phyloP scores from a whole-genome alignment of 2,797 vertebrate genomes.

The Notoglanidium macrostoma region DNA sequence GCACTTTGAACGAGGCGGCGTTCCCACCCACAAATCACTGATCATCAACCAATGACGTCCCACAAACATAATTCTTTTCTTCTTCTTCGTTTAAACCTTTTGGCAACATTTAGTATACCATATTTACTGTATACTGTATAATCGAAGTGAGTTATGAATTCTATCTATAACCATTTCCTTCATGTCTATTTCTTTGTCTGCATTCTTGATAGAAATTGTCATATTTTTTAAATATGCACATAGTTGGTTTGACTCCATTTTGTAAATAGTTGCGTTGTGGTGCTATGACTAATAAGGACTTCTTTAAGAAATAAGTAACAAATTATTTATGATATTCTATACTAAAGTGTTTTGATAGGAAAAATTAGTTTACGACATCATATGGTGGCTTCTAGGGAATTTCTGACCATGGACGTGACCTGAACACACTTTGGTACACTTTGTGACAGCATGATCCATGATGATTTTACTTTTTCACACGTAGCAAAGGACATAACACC shows the following conservation, averaged over 20 bases:
- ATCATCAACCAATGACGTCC: not conserved
- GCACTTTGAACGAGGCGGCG: not conserved
- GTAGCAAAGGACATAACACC: not conserved
- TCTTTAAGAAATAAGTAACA: not conserved
- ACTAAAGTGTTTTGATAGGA: not conserved
- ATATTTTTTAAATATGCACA: not conserved
- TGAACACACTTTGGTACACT: not conserved
- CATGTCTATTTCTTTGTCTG: not conserved
- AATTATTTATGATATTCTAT: not conserved
- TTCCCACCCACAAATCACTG: not conserved
- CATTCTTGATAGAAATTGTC: not conserved
- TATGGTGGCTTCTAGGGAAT: not conserved
- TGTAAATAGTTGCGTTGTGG: not conserved
- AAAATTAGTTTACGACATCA: not conserved
- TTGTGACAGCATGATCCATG: conserved; percentile 2
- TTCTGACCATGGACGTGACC: not conserved
- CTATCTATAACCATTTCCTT: not conserved
- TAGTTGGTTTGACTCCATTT: not conserved
- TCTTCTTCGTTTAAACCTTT: not conserved
- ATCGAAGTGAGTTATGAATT: not conserved
- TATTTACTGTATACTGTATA: not conserved
- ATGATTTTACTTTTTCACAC: conserved; percentile 27
- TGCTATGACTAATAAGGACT: not conserved
- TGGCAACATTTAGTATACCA: not conserved
- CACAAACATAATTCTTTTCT: not conserved